phyloP scores from a whole-genome alignment of 2,888 invertebrate species.

The Caenorhabditis becei region DNA sequence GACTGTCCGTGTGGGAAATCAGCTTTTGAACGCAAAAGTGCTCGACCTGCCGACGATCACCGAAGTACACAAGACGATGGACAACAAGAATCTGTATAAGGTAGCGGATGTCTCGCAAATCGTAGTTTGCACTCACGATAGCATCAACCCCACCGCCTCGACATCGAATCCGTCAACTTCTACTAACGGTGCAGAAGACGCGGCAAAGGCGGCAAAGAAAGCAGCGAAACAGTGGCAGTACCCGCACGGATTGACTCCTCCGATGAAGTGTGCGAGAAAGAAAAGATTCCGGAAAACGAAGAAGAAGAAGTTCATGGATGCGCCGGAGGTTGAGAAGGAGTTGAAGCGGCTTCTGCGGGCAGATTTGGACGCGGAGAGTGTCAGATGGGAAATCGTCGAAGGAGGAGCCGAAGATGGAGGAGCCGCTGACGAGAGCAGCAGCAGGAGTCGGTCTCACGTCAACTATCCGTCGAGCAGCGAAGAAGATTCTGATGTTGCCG shows the following conservation, averaged over 20 bases:
- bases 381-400: conserved; percentile 78
- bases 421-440: conserved; percentile 25
- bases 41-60: conserved; percentile 78
- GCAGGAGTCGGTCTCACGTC: conserved; percentile 31
- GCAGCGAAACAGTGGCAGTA: conserved; percentile 92
- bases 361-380: conserved; percentile 76
- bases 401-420: conserved; percentile 52
- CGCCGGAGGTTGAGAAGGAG: conserved; percentile 85
- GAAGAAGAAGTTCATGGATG: conserved; percentile 88
- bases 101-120: conserved; percentile 96
- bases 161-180: conserved; percentile 8
- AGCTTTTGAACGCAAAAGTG: conserved; percentile 72
- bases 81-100: conserved; percentile 96
- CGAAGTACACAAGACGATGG: conserved; percentile 90
- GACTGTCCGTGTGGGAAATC: conserved; percentile 71
- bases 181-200: conserved; percentile 25
- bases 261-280: conserved; percentile 94
- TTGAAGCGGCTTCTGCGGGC: conserved; percentile 89
- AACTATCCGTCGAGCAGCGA: conserved; percentile 45
- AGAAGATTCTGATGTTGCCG: conserved; percentile 39
- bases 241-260: conserved; percentile 96
- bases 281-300: conserved; percentile 84
- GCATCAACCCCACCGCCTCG: conserved; percentile 20
- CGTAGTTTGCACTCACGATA: conserved; percentile 73
- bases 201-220: conserved; percentile 38